phyloP scores from a whole-genome alignment of 2,888 invertebrate genomes.

The Cryptocephalus moraei region DNA sequence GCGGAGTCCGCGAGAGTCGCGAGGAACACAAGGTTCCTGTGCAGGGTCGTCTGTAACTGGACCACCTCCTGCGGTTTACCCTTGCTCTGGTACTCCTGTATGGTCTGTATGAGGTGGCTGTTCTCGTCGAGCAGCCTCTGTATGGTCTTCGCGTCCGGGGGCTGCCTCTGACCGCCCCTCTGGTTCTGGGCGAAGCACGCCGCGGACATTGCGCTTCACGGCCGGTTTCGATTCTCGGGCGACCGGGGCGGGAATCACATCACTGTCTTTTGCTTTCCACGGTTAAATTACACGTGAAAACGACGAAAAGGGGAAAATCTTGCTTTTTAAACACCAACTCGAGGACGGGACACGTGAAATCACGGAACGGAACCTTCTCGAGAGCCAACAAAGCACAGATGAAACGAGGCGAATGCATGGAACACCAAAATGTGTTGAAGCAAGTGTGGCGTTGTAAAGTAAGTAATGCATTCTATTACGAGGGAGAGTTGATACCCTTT shows the following conservation, averaged over 20 bases:
- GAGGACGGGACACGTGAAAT: no score
- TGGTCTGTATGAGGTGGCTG: slow-evolving; percentile 90
- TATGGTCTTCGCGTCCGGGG: slow-evolving; percentile 75
- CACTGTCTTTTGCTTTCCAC: no score
- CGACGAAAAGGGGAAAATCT: no score
- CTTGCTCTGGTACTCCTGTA: slow-evolving; percentile 92
- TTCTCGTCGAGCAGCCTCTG: slow-evolving; percentile 98
- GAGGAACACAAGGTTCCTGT: slow-evolving; percentile 90
- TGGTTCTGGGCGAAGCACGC: slow-evolving; percentile 57
- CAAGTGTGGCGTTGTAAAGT: no score
- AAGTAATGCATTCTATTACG: no score
- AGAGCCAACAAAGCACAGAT: no score
- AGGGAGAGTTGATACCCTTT: no score
- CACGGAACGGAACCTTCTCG: no score
- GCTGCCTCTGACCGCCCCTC: slow-evolving; percentile 60
- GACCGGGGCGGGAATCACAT: neutral
- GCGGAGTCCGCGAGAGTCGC: slow-evolving; percentile 95
- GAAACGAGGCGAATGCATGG: no score
- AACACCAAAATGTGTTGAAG: no score
- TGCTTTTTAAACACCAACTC: no score
- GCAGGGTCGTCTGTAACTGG: slow-evolving; percentile 89
- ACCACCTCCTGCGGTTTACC: slow-evolving; percentile 89
- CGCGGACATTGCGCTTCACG: slow-evolving; percentile 49
- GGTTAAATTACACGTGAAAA: no score
- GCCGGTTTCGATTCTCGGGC: neutral